Evolutionary conservation across 2,797 vertebrate species (phyloP).

Genomic region (Lycodopsis pacificus): DNA sequence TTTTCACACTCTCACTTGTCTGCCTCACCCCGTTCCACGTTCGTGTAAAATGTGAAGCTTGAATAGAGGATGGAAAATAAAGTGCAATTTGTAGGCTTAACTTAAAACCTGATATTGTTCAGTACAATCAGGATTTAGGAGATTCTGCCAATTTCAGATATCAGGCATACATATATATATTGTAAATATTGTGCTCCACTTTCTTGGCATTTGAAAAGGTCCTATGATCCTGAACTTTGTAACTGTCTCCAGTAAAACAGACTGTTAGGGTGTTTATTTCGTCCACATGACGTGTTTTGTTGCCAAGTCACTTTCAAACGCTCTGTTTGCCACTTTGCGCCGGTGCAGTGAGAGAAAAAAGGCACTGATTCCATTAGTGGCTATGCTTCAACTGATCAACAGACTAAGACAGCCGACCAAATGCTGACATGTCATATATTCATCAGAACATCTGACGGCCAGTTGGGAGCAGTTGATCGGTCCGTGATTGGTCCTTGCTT

Average conservation of each 20-base stretch:
- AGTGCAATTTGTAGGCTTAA: background rate
- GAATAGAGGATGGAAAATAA: background rate
- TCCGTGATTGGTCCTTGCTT: background rate
- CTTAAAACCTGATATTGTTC: background rate
- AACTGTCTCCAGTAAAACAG: background rate
- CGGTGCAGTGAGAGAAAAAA: background rate
- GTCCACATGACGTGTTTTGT: rapidly evolving
- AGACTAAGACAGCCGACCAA: background rate
- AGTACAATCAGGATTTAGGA: conserved; percentile 4
- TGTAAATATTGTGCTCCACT: background rate
- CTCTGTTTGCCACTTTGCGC: background rate
- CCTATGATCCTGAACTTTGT: background rate
- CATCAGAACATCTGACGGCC: background rate
- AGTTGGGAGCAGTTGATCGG: background rate
- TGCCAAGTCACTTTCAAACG: background rate
- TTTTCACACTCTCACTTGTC: conserved; percentile 30
- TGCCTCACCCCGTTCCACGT: background rate
- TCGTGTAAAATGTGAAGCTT: conserved; percentile 12
- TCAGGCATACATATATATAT: background rate
- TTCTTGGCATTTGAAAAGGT: background rate
- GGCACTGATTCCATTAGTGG: background rate
- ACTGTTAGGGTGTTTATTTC: background rate
- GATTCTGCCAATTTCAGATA: background rate
- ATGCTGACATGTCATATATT: background rate
- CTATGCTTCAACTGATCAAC: rapidly evolving